phyloP scores from a whole-genome alignment of 2,888 invertebrate genomes.

The Phyto melanocephala region DNA sequence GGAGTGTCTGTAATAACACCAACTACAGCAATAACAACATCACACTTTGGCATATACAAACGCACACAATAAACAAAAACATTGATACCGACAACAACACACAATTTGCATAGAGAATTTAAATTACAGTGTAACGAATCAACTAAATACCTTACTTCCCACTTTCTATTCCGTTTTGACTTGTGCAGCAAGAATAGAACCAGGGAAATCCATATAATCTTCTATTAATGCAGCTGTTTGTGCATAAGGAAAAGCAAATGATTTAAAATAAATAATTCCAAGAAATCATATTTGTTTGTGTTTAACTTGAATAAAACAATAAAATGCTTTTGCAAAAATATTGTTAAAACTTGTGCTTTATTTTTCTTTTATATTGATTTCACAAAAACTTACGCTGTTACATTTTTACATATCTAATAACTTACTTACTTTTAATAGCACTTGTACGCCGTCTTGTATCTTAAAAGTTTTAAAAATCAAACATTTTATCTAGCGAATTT shows the following conservation, averaged over 20 bases:
- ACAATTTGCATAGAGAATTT: constrained; percentile 28
- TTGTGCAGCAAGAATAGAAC: background rate
- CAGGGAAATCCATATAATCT: background rate
- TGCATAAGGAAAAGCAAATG: background rate
- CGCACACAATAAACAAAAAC: background rate
- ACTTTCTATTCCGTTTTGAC: background rate
- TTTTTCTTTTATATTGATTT: background rate
- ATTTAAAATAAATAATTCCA: background rate
- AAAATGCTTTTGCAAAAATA: background rate
- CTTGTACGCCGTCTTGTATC: too few species aligned
- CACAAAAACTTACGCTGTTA: background rate
- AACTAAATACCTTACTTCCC: background rate
- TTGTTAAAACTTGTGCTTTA: background rate
- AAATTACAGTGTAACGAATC: constrained; percentile 18
- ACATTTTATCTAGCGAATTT: too few species aligned
- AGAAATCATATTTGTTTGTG: background rate
- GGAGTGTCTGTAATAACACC: constrained; percentile 40
- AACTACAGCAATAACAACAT: background rate
- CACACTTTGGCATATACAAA: constrained; percentile 1
- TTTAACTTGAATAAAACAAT: background rate
- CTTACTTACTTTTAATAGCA: too few species aligned
- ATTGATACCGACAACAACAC: background rate
- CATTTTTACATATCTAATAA: too few species aligned
- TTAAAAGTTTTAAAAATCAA: too few species aligned
- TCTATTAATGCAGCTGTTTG: constrained; percentile 10